A percentile compares a stretch with the other conserved stretches of the same genome.
These are phyloP conservation scores for Phrynocephalus vlangalii DNA, from an alignment of 2,797 vertebrate species.

Conservation along the genomic window DNA sequence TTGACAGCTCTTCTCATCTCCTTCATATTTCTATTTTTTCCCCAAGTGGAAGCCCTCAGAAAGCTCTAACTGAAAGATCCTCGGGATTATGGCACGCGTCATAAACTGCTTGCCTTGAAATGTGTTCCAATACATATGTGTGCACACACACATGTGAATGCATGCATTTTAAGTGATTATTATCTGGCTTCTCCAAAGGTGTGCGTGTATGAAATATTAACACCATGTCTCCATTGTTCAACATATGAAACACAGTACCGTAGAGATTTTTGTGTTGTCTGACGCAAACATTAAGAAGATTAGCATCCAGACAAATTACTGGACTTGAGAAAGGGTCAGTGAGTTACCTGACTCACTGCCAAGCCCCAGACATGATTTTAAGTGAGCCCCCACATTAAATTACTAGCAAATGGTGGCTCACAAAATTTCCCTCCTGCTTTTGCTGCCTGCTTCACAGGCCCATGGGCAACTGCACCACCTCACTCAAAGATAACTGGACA, in stretches of 20 bases:
- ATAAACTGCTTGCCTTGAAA: background rate
- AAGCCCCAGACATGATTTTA: constrained; percentile 2
- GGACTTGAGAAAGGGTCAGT: background rate
- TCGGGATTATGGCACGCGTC: constrained; percentile 57
- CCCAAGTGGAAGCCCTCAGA: constrained; percentile 42
- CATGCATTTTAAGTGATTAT: too few relatives aligned
- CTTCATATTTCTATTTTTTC: constrained; percentile 56
- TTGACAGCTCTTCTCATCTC: constrained; percentile 29
- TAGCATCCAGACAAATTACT: background rate
- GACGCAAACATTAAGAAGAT: background rate
- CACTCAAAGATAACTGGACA: background rate
- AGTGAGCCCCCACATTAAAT: background rate
- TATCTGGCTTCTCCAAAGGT: too few relatives aligned
- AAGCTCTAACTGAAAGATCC: constrained; percentile 54
- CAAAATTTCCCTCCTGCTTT: background rate
- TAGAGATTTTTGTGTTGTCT: background rate
- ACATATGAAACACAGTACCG: background rate
- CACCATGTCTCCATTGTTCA: background rate
- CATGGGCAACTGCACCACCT: background rate
- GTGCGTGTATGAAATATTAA: too few relatives aligned
- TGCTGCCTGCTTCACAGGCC: background rate
- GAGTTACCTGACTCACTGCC: background rate
- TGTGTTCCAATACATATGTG: background rate
- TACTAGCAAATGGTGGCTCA: background rate
- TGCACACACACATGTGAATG: too few relatives aligned